Evolutionary conservation across 2,797 vertebrate species (phyloP).

Genomic region (Ataeniobius toweri): DNA sequence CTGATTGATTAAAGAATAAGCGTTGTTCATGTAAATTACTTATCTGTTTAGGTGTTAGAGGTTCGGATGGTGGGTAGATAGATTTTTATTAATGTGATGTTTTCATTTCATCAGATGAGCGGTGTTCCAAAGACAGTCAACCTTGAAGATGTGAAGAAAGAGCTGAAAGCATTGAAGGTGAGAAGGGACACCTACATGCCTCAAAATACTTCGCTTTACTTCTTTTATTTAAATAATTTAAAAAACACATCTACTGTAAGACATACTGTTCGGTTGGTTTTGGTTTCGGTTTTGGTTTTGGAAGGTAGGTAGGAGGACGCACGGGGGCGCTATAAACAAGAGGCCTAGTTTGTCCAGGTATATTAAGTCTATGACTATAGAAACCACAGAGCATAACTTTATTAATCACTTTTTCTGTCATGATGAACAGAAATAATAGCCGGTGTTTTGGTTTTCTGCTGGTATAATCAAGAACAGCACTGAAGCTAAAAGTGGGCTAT

Average conservation of each 20-base stretch:
- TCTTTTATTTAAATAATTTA: neutral
- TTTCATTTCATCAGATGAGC: neutral
- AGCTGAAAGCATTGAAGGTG: neutral
- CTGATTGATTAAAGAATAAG: too few relatives aligned
- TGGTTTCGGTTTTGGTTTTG: neutral
- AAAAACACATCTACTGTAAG: neutral
- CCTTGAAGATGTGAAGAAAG: constrained; percentile 1
- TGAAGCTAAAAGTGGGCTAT: too few relatives aligned
- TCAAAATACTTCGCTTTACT: neutral
- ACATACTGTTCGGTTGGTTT: neutral
- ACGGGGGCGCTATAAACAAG: neutral
- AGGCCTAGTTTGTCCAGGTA: neutral
- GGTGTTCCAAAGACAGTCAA: neutral
- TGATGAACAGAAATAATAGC: neutral
- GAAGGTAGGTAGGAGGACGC: too few relatives aligned
- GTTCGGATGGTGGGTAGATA: neutral
- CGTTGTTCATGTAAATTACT: neutral
- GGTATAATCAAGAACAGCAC: too few relatives aligned
- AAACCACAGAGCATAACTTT: neutral
- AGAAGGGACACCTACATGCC: too few relatives aligned
- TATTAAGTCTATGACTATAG: too few relatives aligned
- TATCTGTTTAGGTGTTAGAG: neutral
- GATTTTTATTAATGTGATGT: neutral
- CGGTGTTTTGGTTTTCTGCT: too few relatives aligned
- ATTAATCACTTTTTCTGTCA: neutral